Conservation (phyloP, 2,888 invertebrate species). For the Theodoxus fluviatilis region DNA sequence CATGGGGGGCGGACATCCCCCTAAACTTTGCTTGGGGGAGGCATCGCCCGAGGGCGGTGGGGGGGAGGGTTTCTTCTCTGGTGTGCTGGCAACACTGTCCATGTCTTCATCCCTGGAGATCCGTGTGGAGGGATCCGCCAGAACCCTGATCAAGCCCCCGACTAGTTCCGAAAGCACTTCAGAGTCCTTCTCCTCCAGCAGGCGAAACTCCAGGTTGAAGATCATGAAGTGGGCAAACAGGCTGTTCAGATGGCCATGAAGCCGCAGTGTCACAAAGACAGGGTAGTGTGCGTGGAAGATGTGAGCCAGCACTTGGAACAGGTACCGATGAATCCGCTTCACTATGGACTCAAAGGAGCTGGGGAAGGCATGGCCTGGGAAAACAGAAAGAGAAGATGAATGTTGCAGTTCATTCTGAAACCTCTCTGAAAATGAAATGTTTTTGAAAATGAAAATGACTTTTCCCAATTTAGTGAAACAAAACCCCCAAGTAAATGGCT, state of each 20-base stretch:
- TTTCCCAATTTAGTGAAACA: too few species aligned
- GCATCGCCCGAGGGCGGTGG: too few species aligned
- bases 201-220: slow-evolving; percentile 82
- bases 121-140: slow-evolving; percentile 53
- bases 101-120: too few species aligned
- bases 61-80: too few species aligned
- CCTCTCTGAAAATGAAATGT: not conserved
- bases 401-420: not conserved
- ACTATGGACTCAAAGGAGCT: slow-evolving; percentile 91
- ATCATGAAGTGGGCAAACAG: slow-evolving; percentile 95
- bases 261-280: slow-evolving; percentile 89
- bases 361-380: slow-evolving; percentile 87
- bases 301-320: slow-evolving; percentile 98
- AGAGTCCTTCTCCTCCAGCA: slow-evolving; percentile 94
- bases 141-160: slow-evolving; percentile 51
- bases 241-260: slow-evolving; percentile 96
- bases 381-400: slow-evolving; percentile 30
- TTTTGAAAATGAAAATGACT: too few species aligned
- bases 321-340: slow-evolving; percentile 92
- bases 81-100: too few species aligned
- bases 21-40: too few species aligned
- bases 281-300: slow-evolving; percentile 97
- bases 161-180: slow-evolving; percentile 87
- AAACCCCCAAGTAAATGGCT: too few species aligned
- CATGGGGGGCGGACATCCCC: too few species aligned